Conservation (phyloP, 1,140 invertebrate genomes). For the Parapsyche elsis region DNA sequence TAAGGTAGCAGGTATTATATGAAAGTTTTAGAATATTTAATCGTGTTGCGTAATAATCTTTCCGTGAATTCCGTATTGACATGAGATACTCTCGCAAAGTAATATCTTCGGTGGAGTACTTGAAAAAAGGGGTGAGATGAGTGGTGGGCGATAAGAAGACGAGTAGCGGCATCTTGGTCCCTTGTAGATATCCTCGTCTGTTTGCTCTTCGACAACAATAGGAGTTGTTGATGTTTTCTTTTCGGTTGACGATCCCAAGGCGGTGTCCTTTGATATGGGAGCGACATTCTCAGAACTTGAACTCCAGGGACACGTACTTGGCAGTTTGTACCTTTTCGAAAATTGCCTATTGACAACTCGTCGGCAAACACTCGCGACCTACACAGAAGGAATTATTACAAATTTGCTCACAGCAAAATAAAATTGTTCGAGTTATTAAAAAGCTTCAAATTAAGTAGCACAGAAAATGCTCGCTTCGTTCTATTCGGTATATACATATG, state of each 20-base stretch:
- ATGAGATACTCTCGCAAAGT: not conserved
- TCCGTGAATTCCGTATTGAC: not conserved
- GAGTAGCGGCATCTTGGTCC: not conserved
- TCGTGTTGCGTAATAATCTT: no score
- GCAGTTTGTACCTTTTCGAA: not conserved
- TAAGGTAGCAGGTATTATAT: not conserved
- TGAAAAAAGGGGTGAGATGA: not conserved
- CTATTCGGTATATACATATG: no score
- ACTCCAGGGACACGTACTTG: not conserved
- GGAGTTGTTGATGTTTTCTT: not conserved
- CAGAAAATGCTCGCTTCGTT: no score
- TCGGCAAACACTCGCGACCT: no score
- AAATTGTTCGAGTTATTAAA: no score
- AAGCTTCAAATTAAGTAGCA: no score
- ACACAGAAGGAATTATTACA: no score
- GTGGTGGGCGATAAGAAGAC: not conserved
- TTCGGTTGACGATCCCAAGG: not conserved
- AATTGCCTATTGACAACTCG: not conserved
- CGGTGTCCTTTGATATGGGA: slow-evolving; percentile 18
- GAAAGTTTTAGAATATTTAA: not conserved
- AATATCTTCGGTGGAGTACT: not conserved
- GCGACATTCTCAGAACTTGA: not conserved
- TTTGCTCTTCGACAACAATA: no score
- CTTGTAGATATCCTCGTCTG: not conserved
- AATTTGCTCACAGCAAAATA: no score